A percentile compares a stretch with the other conserved stretches of the same genome.
These are phyloP conservation scores for Dendropsophus ebraccatus DNA, from an alignment of 2,113 vertebrate genomes.

Conservation along the genomic window DNA sequence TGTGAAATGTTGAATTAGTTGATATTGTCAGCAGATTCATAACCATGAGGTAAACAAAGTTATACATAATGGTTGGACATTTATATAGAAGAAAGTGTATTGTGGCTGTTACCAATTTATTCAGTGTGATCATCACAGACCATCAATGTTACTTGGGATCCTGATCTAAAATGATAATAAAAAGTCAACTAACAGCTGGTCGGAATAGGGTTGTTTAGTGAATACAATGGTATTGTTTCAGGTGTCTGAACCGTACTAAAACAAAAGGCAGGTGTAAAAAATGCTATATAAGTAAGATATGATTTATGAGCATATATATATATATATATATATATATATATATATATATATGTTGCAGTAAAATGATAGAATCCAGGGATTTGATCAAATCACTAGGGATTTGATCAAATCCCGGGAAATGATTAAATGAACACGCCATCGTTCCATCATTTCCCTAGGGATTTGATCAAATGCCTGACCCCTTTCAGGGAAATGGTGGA, in stretches of 20 bases:
- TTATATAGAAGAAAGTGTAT: background rate
- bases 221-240: background rate
- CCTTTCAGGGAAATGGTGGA: no score
- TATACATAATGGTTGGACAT: background rate
- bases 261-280: background rate
- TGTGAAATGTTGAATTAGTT: constrained; percentile 27
- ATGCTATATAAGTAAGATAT: no score
- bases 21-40: constrained; percentile 6
- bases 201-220: background rate
- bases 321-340: no score
- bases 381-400: no score
- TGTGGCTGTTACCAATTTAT: background rate
- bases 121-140: background rate
- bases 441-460: no score
- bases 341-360: no score
- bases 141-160: background rate
- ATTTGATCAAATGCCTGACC: no score
- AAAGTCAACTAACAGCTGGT: background rate
- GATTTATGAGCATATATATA: no score
- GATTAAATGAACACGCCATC: no score
- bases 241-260: no score
- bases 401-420: no score
- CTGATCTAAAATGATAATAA: background rate
- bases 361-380: no score
- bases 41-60: background rate